A percentile compares a stretch with the other conserved stretches of the same genome.
phyloP scores from a whole-genome alignment of 1,140 invertebrate genomes.

The Halictus rubicundus region DNA sequence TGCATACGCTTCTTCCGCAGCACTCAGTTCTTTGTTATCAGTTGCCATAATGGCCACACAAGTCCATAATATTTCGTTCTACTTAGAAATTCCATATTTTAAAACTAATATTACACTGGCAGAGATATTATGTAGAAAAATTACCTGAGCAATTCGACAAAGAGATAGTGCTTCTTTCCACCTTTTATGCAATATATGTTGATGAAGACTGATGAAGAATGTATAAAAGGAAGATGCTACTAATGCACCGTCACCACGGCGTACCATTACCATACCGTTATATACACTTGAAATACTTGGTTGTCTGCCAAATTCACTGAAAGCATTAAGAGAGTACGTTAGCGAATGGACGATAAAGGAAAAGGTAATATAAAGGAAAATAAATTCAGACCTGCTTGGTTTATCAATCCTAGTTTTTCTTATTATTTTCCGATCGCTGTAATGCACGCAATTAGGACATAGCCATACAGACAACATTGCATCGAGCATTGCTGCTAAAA shows the following conservation, averaged over 20 bases:
- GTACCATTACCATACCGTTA: conserved; percentile 88
- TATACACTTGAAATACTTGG: conserved; percentile 89
- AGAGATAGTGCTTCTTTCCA: conserved; percentile 90
- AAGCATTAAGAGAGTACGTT: conserved; percentile 1
- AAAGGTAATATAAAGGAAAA: conserved; percentile 15
- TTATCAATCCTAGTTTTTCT: conserved; percentile 84
- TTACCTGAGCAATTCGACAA: conserved; percentile 89
- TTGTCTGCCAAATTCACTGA: conserved; percentile 90
- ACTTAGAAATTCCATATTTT: conserved; percentile 26
- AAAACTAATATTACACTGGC: not conserved
- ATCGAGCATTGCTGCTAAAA: conserved; percentile 92
- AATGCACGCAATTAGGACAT: conserved; percentile 84
- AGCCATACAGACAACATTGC: conserved; percentile 92
- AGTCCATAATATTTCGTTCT: conserved; percentile 94
- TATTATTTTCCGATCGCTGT: conserved; percentile 87
- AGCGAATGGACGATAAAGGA: not conserved
- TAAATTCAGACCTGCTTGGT: conserved; percentile 81
- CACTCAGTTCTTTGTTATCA: conserved; percentile 88
- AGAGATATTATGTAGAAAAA: not conserved
- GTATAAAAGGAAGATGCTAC: conserved; percentile 85
- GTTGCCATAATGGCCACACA: conserved; percentile 93
- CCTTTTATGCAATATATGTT: conserved; percentile 83
- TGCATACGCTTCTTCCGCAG: conserved; percentile 96
- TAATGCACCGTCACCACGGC: conserved; percentile 86
- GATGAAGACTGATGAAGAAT: conserved; percentile 85